Base-by-base conservation (phyloP, 1,140 invertebrate genomes). In the Penaeus japonicus region DNA sequence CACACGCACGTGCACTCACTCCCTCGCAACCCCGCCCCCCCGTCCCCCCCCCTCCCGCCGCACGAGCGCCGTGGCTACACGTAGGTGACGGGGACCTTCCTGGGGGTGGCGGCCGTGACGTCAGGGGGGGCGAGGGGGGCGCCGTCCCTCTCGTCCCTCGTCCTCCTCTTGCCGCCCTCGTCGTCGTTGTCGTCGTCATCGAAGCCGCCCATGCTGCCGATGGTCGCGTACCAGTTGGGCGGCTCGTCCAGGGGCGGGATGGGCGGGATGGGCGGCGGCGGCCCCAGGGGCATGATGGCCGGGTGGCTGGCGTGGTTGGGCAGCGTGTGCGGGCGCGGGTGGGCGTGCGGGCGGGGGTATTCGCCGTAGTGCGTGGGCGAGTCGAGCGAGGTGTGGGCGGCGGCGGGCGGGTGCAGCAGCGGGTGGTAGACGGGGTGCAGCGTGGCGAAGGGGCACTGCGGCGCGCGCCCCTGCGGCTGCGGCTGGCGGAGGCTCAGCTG, bases 31-130 rank as follows among this genome's bases (percentile, higher is more conserved):
- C 10, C 47, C 47, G 10, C 5, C 47, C 10, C 47, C 47, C 47
- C 10, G 1, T 7, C 7, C 47, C 47, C 47, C 47, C 15, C 10
- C 39, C 39, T 12, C 39, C 12, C 5, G 10, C 47, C 47, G 10
- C 15, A 15, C 47, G 47, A 47, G 1, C 47, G 47, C 47, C 47
- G 47, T 4, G 10, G 47, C 47, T 47, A 47, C 47, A 88, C 87
- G 73, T 88, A 88, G 3, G 87, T 88, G 53, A 88, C 87, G 4
- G 87, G 87, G 10, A 88, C 87, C 59, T 88, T 88, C 12, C 87
- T 79, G 4, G 87, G 87, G 4, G 80, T 88, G 62, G 35, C 22
- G 20, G 80, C 59, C 17, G 27, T 30, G 53, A 73, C 54, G 32
- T 88, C 87, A 1, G 83, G 70, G 15, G 87, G 87, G 5, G 79